Percentiles rank a stretch among this genome's conserved stretches.
phyloP scores from a whole-genome alignment of 2,888 invertebrate species.

The Callyntrura sp. region DNA sequence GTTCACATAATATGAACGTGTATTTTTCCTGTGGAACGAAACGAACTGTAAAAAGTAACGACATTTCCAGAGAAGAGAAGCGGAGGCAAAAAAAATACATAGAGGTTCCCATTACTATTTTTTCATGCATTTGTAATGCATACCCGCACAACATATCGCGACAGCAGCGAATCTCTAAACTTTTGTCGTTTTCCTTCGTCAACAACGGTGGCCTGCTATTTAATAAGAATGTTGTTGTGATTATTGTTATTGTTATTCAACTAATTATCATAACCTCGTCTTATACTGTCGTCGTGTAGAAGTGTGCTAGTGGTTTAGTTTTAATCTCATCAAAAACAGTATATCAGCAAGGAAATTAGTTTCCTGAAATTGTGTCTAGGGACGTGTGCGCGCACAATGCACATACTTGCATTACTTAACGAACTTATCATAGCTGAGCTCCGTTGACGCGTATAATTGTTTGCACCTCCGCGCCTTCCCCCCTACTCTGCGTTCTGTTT shows the following conservation, averaged over 20 bases:
- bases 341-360: constrained; percentile 55
- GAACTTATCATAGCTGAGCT: background rate
- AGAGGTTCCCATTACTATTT: background rate
- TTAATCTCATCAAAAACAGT: constrained; percentile 43
- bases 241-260: background rate
- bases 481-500: no score
- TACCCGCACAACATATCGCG: background rate
- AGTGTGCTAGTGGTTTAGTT: constrained; percentile 47
- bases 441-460: constrained; percentile 47
- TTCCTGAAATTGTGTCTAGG: constrained; percentile 47
- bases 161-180: background rate
- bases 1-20: no score
- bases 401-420: constrained; percentile 3
- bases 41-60: constrained; percentile 2
- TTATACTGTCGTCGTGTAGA: constrained; percentile 1
- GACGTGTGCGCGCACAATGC: constrained; percentile 11
- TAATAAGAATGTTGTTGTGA: background rate
- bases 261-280: constrained; percentile 17
- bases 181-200: constrained; percentile 7
- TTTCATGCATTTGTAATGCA: background rate
- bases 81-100: background rate
- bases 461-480: constrained; percentile 36
- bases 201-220: background rate
- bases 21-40: background rate
- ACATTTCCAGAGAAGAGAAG: background rate